These are phyloP conservation scores for Parthenolecanium corni DNA, from an alignment of 2,888 invertebrate species.

Conservation along the genomic window DNA sequence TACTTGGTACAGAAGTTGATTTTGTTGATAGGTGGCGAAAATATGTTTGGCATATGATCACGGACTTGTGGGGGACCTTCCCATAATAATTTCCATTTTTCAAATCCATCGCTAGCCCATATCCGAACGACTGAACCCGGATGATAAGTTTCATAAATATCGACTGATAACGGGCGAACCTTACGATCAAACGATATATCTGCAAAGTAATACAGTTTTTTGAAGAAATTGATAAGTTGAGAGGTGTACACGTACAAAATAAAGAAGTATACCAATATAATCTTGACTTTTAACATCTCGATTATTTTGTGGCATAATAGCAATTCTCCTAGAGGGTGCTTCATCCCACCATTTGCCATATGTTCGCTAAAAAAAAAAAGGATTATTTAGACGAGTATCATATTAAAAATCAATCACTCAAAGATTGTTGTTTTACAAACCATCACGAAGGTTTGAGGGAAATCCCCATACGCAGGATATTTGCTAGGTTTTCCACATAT, in stretches of 20 bases:
- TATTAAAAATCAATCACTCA: background rate
- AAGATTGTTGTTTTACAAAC: conserved; percentile 44
- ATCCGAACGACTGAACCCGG: conserved; percentile 72
- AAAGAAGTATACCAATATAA: conserved; percentile 55
- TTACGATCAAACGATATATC: conserved; percentile 55
- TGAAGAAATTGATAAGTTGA: background rate
- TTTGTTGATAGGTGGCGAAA: conserved; percentile 57
- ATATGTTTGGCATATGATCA: conserved; percentile 55
- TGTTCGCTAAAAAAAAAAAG: conserved; percentile 49
- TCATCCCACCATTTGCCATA: conserved; percentile 77
- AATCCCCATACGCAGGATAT: conserved; percentile 83
- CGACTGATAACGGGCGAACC: conserved; percentile 57
- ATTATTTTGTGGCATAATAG: conserved; percentile 63
- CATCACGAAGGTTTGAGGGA: conserved; percentile 80
- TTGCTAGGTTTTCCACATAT: conserved; percentile 71
- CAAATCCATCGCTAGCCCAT: conserved; percentile 50
- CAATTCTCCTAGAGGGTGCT: conserved; percentile 56
- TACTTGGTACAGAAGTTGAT: conserved; percentile 48
- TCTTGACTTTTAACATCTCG: conserved; percentile 58
- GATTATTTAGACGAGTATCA: background rate
- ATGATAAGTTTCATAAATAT: conserved; percentile 73
- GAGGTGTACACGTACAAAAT: background rate
- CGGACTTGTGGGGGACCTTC: conserved; percentile 54
- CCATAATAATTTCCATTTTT: conserved; percentile 64
- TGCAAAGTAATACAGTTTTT: conserved; percentile 35